Evolutionary conservation across 2,797 vertebrate genomes (phyloP), one percentile per base, ranked within the genome.

Genomic region (Phrynocephalus guinanensis): DNA sequence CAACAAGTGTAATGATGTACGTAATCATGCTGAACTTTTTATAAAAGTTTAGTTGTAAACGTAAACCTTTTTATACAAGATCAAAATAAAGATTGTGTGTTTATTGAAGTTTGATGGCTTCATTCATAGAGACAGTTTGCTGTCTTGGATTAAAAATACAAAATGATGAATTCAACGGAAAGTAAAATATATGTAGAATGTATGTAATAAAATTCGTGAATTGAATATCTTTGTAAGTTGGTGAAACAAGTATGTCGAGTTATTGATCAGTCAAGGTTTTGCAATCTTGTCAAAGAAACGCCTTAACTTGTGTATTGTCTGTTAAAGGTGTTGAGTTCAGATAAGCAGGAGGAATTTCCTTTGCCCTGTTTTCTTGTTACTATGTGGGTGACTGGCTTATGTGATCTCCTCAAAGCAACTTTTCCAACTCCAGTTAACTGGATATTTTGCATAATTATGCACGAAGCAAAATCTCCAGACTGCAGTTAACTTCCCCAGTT

Each of bases 21-120:
- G 98, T 98, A 98, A 98, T 99, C 98, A 98, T 98, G 98, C 98
- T 98, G 98, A 98, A 99, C 99, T 99, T 99, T 99, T 99, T 98
- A 99, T 99, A 99, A 99, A 99, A 99, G 99, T 99, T 99, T 97
- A 95, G 97, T 98, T 99, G 98, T 99, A 99, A 99, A 98, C 97
- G 97, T 97, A 98, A 98, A 98, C 95, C 97, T 99, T 97, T 98
- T 98, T 98, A 98, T 98, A 98, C 97, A 98, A 98, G 99, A 99
- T 99, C 97, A 98, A 97, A 99, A 99, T 99, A 99, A 99, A 99
- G 98, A 96, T 96, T 98, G 98, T 98, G 98, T 97, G 96, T 98
- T 97, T 98, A 96, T 96, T 97, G 98, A 97, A 94, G 93, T 95
- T 95, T 95, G 96, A 93, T 93, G 95, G 94, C 94, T 95, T 96